Evolutionary conservation across 2,797 vertebrate species (phyloP), one percentile per base, ranked within the genome.

Genomic region (Pseudotriccus pelzelni): DNA sequence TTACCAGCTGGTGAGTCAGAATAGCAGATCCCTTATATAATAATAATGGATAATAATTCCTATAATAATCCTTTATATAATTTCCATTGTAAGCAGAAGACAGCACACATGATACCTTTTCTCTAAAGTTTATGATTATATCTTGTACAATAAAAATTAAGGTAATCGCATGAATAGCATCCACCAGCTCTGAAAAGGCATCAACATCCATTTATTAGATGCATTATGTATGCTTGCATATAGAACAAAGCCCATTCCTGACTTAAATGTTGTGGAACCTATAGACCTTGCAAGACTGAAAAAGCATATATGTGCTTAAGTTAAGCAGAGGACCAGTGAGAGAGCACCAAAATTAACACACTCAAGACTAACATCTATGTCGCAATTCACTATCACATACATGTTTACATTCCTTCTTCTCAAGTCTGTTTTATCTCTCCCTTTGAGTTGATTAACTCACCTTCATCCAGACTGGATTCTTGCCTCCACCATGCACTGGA

Each of bases 391-490:
- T n/a, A 23, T 63, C 52, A 20, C 27, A 5, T 46, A 46, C 9
- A 23, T 1, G 7, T 74, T 90, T 63, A 19, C 36, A 75, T 39
- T 90, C 30, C 28, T 87, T 85, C 21, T 10, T 66, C 25, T 85
- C 34, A 30, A 41, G 68, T 94, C 74, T 72, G 22, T 43, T 90
- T 72, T n/a, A 39, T 70, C 32, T 73, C 64, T 53, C 58, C 16
- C 44, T 96, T 90, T 93, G 64, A 89, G 46, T 19, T 80, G 19
- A 63, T 52, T 62, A 16, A 64, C 49, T 63, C 17, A 36, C 25
- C 46, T 92, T 88, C 63, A 77, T 80, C 74, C 92, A 90, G 86
- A 73, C 25, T 12, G 4, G 21, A 78, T n/a, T 83, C 87, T 97
- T 95, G 28, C n/a, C 67, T 96, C 39, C 22, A 62, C 6, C 67